Conservation (phyloP, 2,113 vertebrate genomes). For the Glaucidium brasilianum region DNA sequence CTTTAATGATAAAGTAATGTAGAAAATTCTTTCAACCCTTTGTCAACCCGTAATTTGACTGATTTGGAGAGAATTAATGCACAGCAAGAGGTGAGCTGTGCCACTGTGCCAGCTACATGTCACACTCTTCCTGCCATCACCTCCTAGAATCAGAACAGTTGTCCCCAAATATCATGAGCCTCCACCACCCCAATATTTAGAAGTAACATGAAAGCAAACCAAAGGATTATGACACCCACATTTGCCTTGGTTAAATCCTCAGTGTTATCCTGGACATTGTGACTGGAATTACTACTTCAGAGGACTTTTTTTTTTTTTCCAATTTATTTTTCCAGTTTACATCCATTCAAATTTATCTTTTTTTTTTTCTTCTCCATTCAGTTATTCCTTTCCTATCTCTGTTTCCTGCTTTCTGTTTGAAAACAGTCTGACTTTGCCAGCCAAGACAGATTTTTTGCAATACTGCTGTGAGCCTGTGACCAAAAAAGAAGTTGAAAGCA, state of each 20-base stretch:
- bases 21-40: neutral
- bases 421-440: slow-evolving; percentile 9
- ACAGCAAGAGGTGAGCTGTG: neutral
- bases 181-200: neutral
- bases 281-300: neutral
- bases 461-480: neutral
- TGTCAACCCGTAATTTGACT: neutral
- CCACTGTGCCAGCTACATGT: neutral
- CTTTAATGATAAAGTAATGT: neutral
- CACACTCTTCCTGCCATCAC: rapidly evolving
- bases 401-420: slow-evolving; percentile 13
- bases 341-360: neutral
- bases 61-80: neutral
- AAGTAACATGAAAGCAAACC: neutral
- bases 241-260: neutral
- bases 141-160: neutral
- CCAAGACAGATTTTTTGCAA: slow-evolving; percentile 18
- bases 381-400: neutral
- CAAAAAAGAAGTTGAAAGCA: slow-evolving; percentile 5
- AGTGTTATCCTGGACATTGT: neutral
- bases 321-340: neutral
- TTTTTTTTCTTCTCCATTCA: neutral
- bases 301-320: neutral
- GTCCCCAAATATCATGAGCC: neutral
- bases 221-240: neutral